Conservation (phyloP, 2,888 invertebrate genomes). For the Formica aserva region DNA sequence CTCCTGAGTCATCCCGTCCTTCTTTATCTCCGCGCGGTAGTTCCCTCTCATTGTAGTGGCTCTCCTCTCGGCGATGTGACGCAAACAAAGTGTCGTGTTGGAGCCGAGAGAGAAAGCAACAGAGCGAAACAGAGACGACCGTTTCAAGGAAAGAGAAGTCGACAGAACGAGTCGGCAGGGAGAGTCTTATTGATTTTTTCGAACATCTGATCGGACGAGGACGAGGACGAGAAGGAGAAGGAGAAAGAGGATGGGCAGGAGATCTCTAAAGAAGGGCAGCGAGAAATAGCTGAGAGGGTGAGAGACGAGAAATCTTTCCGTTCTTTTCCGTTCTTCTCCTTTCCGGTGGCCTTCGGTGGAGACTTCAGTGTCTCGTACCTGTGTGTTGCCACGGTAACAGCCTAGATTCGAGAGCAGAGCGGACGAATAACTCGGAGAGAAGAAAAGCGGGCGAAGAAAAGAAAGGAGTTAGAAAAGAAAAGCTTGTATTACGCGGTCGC, state of each 20-base stretch:
- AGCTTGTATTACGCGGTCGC: conserved; percentile 53
- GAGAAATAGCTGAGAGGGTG: conserved; percentile 17
- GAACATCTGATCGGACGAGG: conserved; percentile 68
- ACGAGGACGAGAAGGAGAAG: conserved; percentile 16
- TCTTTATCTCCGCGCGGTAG: not conserved
- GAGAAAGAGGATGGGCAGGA: conserved; percentile 13
- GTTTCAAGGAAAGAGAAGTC: conserved; percentile 23
- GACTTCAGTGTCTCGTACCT: conserved; percentile 58
- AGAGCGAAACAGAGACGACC: conserved; percentile 9
- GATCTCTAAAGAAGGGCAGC: not conserved
- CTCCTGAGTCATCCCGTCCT: conserved; percentile 25
- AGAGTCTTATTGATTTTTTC: conserved; percentile 71
- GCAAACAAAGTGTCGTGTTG: conserved; percentile 36
- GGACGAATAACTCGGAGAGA: conserved; percentile 19
- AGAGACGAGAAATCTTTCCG: conserved; percentile 14
- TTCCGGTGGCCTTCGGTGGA: conserved; percentile 51
- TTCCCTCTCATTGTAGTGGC: conserved; percentile 18
- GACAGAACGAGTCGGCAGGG: conserved; percentile 33
- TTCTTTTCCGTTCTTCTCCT: conserved; percentile 28
- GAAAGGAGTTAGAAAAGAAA: conserved; percentile 30
- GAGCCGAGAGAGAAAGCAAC: conserved; percentile 29
- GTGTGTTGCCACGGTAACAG: conserved; percentile 81
- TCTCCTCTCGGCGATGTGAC: conserved; percentile 25
- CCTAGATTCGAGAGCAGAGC: conserved; percentile 77
- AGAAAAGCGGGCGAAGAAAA: conserved; percentile 27